These are phyloP conservation scores for Latrodectus elegans DNA, from an alignment of 2,888 invertebrate species.

Conservation along the genomic window DNA sequence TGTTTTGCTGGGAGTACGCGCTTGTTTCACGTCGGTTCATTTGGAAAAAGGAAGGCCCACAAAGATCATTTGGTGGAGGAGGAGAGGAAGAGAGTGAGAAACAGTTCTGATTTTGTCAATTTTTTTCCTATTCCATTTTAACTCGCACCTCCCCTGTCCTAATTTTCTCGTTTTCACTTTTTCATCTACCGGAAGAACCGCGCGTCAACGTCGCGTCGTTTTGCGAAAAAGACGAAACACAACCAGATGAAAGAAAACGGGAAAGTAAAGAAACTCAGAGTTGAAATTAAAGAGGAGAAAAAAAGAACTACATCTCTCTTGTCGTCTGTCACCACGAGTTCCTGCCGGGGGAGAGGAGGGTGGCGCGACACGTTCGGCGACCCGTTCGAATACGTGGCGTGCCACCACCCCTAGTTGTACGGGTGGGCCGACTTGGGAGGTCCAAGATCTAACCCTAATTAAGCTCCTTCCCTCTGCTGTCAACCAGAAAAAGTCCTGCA, in stretches of 20 bases:
- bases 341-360: constrained; percentile 21
- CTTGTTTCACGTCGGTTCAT: too few species aligned
- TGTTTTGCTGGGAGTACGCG: too few species aligned
- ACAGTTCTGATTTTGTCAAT: constrained; percentile 29
- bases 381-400: constrained; percentile 58
- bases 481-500: constrained; percentile 40
- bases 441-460: constrained; percentile 49
- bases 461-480: constrained; percentile 49
- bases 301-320: constrained; percentile 60
- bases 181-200: constrained; percentile 20
- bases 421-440: constrained; percentile 67
- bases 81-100: too few species aligned
- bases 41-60: too few species aligned
- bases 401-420: constrained; percentile 56
- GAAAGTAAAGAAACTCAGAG: constrained; percentile 1
- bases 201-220: constrained; percentile 25
- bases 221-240: constrained; percentile 2
- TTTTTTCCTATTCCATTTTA: background rate
- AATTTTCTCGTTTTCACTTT: constrained; percentile 62
- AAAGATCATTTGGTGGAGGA: too few species aligned
- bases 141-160: constrained; percentile 5
- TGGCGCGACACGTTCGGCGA: constrained; percentile 55
- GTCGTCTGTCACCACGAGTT: constrained; percentile 63
- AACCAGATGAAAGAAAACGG: background rate
- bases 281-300: constrained; percentile 15